Evolutionary conservation across 2,797 vertebrate species (phyloP).

Genomic region (Sebastes vulpes): DNA sequence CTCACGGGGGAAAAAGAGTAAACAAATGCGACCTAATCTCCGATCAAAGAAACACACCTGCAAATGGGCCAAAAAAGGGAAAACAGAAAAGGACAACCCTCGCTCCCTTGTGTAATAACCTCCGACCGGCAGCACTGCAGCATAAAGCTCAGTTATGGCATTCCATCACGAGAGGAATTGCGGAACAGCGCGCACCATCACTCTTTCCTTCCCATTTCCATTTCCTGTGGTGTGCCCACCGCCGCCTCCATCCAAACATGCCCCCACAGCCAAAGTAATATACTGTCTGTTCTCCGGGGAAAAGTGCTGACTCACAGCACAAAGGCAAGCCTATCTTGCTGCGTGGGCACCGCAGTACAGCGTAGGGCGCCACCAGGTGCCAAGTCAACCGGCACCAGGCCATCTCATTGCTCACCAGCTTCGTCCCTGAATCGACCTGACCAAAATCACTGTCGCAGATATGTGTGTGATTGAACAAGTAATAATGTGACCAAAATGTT

Average conservation of each 20-base stretch:
- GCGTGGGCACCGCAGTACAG: slow-evolving; percentile 42
- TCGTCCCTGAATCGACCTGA: neutral
- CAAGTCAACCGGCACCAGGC: slow-evolving; percentile 41
- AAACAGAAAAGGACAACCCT: slow-evolving; percentile 8
- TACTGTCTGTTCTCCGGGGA: slow-evolving; percentile 51
- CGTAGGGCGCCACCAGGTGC: slow-evolving; percentile 37
- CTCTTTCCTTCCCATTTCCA: slow-evolving; percentile 70
- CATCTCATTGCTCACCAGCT: slow-evolving; percentile 19
- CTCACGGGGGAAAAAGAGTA: slow-evolving; percentile 2
- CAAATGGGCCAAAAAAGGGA: slow-evolving; percentile 5
- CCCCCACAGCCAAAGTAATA: slow-evolving; percentile 56
- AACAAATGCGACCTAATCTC: slow-evolving; percentile 38
- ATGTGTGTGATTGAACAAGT: neutral
- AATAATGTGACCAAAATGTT: neutral
- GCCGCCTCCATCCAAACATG: slow-evolving; percentile 40
- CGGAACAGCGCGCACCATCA: slow-evolving; percentile 49
- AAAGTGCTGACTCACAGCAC: slow-evolving; percentile 78
- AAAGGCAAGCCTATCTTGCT: slow-evolving; percentile 47
- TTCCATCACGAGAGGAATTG: slow-evolving; percentile 53
- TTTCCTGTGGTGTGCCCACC: slow-evolving; percentile 65
- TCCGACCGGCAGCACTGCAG: slow-evolving; percentile 25
- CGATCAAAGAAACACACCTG: slow-evolving; percentile 27
- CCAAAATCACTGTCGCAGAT: neutral
- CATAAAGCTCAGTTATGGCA: slow-evolving; percentile 22
- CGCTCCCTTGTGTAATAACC: neutral